These are phyloP conservation scores for Pteronotus mesoamericanus DNA, from an alignment of 2,797 vertebrate genomes.

Conservation along the genomic window DNA sequence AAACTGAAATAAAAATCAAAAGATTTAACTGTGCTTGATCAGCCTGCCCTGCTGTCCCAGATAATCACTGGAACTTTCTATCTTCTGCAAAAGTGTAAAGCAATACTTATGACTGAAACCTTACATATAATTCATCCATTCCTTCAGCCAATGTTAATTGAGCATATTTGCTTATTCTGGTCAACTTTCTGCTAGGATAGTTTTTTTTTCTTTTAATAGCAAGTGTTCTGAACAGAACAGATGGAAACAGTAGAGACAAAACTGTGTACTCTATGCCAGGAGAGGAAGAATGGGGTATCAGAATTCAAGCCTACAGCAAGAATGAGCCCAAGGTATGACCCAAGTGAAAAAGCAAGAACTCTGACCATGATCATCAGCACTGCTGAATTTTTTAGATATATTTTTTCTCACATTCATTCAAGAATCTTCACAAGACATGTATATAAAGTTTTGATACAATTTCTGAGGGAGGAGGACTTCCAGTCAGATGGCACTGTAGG, in stretches of 20 bases:
- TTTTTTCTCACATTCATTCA: neutral
- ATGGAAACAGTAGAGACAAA: neutral
- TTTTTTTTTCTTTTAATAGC: neutral
- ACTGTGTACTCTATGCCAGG: neutral
- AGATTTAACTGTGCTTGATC: conserved; percentile 38
- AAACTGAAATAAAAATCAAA: conserved; percentile 65
- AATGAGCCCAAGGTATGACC: neutral
- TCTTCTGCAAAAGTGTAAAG: conserved; percentile 30
- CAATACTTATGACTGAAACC: conserved; percentile 20
- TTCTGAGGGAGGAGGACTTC: neutral
- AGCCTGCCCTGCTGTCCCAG: conserved; percentile 1
- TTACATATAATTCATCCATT: neutral
- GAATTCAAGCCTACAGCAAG: neutral
- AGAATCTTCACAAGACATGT: neutral
- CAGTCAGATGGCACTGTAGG: neutral
- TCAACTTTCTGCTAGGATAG: neutral
- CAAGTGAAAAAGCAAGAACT: neutral
- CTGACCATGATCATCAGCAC: neutral
- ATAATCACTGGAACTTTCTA: conserved; percentile 10
- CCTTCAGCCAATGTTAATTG: conserved; percentile 13
- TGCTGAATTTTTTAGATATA: neutral
- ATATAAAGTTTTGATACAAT: neutral
- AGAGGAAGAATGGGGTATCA: neutral
- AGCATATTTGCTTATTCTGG: neutral
- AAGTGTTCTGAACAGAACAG: neutral